These are phyloP conservation scores for Ochropleura plecta DNA, from an alignment of 2,888 invertebrate genomes.

Conservation along the genomic window DNA sequence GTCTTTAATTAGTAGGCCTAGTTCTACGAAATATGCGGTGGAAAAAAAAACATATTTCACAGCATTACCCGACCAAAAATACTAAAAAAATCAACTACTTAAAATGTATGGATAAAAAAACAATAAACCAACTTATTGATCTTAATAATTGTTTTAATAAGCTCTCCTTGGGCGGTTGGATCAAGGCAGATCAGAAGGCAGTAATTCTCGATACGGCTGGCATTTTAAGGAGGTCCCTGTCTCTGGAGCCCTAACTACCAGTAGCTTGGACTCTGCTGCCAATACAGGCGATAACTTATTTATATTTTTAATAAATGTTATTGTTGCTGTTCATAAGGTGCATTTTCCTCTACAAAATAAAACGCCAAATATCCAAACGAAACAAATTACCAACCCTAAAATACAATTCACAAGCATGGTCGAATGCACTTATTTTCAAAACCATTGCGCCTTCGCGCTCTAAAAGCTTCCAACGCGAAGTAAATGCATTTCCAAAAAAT, in stretches of 20 bases:
- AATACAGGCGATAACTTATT: too few relatives aligned
- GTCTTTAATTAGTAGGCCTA: neutral
- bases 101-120: neutral
- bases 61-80: neutral
- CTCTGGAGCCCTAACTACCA: too few relatives aligned
- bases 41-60: neutral
- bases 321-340: neutral
- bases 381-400: slow-evolving; percentile 13
- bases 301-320: too few relatives aligned
- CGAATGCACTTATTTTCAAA: slow-evolving; percentile 42
- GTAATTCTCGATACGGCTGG: too few relatives aligned
- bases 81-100: neutral
- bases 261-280: too few relatives aligned
- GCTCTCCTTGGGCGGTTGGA: too few relatives aligned
- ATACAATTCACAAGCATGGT: slow-evolving; percentile 6
- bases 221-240: too few relatives aligned
- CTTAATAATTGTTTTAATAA: neutral
- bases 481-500: slow-evolving; percentile 57
- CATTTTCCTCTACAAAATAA: neutral
- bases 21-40: neutral
- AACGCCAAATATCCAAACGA: neutral
- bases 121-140: neutral
- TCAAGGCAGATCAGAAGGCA: too few relatives aligned
- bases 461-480: slow-evolving; percentile 45
- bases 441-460: slow-evolving; percentile 25